phyloP scores from a whole-genome alignment of 2,113 vertebrate genomes.

The Lynx canadensis region DNA sequence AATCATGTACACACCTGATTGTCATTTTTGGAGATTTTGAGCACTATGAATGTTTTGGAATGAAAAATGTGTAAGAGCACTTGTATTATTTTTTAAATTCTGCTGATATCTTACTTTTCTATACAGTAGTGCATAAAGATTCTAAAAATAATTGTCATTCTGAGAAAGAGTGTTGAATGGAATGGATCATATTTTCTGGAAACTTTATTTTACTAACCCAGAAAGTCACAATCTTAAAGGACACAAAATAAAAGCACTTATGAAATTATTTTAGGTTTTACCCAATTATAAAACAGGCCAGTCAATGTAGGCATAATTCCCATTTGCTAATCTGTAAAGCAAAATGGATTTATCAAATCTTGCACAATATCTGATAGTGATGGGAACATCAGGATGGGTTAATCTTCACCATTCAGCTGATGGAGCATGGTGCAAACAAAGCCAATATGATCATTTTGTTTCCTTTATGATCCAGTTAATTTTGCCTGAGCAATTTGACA shows the following conservation, averaged over 20 bases:
- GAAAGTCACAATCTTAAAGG: background rate
- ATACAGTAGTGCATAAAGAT: background rate
- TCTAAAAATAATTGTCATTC: constrained; percentile 1
- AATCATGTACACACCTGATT: background rate
- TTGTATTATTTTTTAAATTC: constrained; percentile 7
- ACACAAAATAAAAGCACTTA: constrained; percentile 25
- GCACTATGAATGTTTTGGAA: constrained; percentile 1
- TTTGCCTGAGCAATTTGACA: background rate
- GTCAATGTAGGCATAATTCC: background rate
- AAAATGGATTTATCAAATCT: background rate
- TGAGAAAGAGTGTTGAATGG: background rate
- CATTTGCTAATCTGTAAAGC: background rate
- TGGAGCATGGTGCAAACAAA: background rate
- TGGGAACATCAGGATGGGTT: background rate
- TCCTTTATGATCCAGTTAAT: background rate
- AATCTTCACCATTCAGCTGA: background rate
- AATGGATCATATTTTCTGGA: background rate
- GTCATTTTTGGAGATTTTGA: background rate
- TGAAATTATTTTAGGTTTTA: background rate
- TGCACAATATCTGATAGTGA: background rate
- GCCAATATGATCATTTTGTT: background rate
- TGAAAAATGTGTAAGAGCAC: background rate
- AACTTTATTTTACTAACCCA: constrained; percentile 25
- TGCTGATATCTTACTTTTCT: constrained; percentile 3
- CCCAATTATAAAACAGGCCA: background rate